Base-by-base conservation (phyloP, 2,888 invertebrate species). In the Mythimna ferrago region DNA sequence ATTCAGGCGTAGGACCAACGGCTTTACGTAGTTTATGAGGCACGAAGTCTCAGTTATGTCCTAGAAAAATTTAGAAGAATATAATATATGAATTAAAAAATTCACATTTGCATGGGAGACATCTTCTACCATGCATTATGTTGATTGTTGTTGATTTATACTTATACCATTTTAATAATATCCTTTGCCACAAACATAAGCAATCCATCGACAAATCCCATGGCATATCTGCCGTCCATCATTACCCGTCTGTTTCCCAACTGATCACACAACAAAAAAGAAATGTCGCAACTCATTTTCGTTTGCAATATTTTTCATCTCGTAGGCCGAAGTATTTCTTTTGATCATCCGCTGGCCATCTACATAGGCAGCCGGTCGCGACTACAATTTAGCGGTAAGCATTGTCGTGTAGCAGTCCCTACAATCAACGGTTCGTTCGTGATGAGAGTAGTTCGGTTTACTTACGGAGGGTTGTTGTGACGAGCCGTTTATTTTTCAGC, bases 381-480 rank as follows among this genome's bases (percentile, higher is more conserved):
- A 68, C 71, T 75, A 73, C 72, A 81, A 75, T 85, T 87, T 87
- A 83, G 85, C 80, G 82, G 84, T 84, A 71, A 73, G 67, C 80
- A 82, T 86, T 84, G 85, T 83, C 71, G 74, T 76, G 74, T 76
- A 58, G 54, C 66, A 71, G 76, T 69, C 75, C 62, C 71, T 62
- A 78, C 82, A 80, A 85, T 85, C 83, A 73, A 71, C 78, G 62
- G 74, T 61, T 78, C 32, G 76, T 61, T 82, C 76, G 71, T 85
- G 82, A 87, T 86, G 87, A 80, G 78, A 87, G 87, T 85, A 84
- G 75, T 75, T 11, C 56, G 6, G 65, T 21, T 7, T 21, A 85
- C 69, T 66, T 38, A 87, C 76, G 77, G 78, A 21, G 4, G 7
- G 0, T 44, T 14, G 32, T 65, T 80, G 35, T 10, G 70, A 14